A percentile compares a stretch with the other conserved stretches of the same genome.
These are phyloP conservation scores for Teinopalpus imperialis DNA, from an alignment of 2,888 invertebrate species.

Conservation along the genomic window DNA sequence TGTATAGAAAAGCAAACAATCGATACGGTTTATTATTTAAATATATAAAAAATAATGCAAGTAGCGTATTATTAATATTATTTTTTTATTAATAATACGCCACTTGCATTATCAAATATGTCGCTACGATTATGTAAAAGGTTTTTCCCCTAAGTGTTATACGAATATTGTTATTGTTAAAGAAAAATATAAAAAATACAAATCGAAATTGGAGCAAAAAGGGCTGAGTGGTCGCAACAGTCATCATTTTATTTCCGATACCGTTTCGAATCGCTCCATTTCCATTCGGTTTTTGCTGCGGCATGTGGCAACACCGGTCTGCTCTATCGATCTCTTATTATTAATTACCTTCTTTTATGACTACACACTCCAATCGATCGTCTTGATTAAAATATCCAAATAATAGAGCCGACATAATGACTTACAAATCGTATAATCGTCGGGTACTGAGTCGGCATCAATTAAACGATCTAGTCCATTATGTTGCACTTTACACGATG, in stretches of 20 bases:
- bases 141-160: no score
- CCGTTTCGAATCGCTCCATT: slow-evolving; percentile 76
- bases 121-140: no score
- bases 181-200: slow-evolving; percentile 19
- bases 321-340: slow-evolving; percentile 66
- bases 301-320: slow-evolving; percentile 67
- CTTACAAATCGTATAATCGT: slow-evolving; percentile 42
- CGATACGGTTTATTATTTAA: no score
- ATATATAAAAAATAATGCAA: no score
- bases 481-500: slow-evolving; percentile 11
- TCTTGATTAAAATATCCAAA: slow-evolving; percentile 79
- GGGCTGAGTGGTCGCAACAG: slow-evolving; percentile 59
- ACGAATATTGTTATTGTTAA: no score
- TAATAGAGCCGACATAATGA: slow-evolving; percentile 67
- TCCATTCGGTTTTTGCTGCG: slow-evolving; percentile 73
- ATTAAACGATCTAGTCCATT: slow-evolving; percentile 31
- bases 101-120: no score
- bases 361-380: slow-evolving; percentile 69
- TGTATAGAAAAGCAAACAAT: no score
- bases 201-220: slow-evolving; percentile 56
- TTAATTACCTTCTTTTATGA: slow-evolving; percentile 79
- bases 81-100: no score
- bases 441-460: slow-evolving; percentile 47
- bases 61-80: no score
- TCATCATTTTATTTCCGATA: slow-evolving; percentile 59